phyloP scores from a whole-genome alignment of 2,113 vertebrate species.

The Neolamprologus sp. region DNA sequence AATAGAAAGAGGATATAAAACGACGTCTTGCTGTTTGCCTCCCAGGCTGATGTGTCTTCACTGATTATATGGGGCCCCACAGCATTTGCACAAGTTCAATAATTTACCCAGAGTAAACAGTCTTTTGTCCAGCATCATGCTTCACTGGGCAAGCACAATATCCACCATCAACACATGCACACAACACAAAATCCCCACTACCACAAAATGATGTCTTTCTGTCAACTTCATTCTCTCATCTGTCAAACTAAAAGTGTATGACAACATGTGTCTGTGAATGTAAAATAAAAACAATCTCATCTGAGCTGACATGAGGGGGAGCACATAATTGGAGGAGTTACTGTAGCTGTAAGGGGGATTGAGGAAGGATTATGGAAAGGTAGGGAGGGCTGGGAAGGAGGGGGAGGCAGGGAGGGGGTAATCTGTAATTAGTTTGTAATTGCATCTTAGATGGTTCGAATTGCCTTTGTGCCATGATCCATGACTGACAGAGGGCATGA shows the following conservation, averaged over 20 bases:
- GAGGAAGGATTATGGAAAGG: constrained; percentile 42
- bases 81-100: constrained; percentile 38
- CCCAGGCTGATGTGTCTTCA: background rate
- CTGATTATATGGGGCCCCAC: background rate
- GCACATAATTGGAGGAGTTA: constrained; percentile 33
- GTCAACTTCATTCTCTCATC: background rate
- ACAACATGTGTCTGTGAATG: background rate
- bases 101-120: constrained; percentile 44
- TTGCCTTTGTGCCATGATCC: constrained; percentile 29
- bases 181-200: background rate
- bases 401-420: constrained; percentile 7
- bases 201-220: background rate
- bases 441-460: constrained; percentile 24
- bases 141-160: background rate
- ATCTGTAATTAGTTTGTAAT: constrained; percentile 59
- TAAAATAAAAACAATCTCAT: background rate
- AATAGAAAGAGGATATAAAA: background rate
- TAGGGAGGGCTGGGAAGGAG: constrained; percentile 1
- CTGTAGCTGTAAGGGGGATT: constrained; percentile 32
- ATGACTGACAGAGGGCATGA: constrained; percentile 1
- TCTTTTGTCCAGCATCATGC: constrained; percentile 16
- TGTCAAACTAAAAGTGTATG: background rate
- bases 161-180: constrained; percentile 6
- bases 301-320: background rate
- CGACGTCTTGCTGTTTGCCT: background rate